Base-by-base conservation (phyloP, 2,888 invertebrate species). In the Dynastes grantii region DNA sequence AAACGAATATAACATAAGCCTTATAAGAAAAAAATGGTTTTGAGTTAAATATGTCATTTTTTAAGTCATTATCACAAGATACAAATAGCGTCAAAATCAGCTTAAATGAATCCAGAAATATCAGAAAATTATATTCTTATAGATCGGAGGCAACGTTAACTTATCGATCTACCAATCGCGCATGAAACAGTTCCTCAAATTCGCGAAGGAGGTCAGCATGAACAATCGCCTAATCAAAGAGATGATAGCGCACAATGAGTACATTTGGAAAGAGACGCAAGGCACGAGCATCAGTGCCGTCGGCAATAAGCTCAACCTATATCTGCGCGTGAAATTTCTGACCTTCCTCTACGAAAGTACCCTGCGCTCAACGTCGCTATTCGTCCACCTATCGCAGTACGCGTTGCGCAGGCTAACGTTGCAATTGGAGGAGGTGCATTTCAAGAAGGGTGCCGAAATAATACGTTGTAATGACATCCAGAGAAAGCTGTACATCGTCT, bases 381-480 rank as follows among this genome's bases (percentile, higher is more conserved):
- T 80, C 55, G 37, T 68, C 49, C 68, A 51, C n/a, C 76, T 78
- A 73, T 76, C 77, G n/a, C 68, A 32, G 32, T 51, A 76, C 49
- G 51, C 76, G 5, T 32, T 78, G 11, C 63, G 32, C n/a, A n/a
- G 64, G 16, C 40, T 80, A 2, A 49, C 76, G 51, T 40, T 73
- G 27, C 40, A 40, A 9, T 37, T 79, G 11, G 76, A 78, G 45
- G 80, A 81, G 58, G 58, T 73, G 1, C 81, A 84, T 71, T 83
- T 80, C 58, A 82, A 83, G 63, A 81, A 80, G 64, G 83, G 81
- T 51, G 82, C 83, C 2, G 73, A 82, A 4, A 83, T 85, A n/a
- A 84, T 85, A 55, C 78, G 83, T 11, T 82, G 81, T 37, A 85
- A 85, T 73, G 84, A 85, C 37, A 81, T 85, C 2, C 84, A 84